Base-by-base conservation (phyloP, 2,888 invertebrate species). In the Polydrusus pterygomalis region DNA sequence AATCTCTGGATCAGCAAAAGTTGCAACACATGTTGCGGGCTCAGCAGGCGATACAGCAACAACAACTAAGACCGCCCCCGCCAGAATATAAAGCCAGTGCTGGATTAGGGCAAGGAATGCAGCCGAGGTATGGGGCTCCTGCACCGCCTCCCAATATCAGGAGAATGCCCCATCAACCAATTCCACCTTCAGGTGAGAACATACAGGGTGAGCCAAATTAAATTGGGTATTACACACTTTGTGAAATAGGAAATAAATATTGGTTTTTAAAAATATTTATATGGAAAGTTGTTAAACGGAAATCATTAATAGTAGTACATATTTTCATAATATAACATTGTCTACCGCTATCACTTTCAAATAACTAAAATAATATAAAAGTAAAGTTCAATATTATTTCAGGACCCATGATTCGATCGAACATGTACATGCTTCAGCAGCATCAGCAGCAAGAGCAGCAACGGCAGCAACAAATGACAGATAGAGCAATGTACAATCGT, bases 31-130 rank as follows among this genome's bases (percentile, higher is more conserved):
- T 91, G 89, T 81, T 91, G 80, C 87, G 90, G 30, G 89, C 90
- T 13, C 91, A 91, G 81, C 81, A 90, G 80, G 70, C 86, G 85
- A 76, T 90, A 67, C 89, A 89, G 20, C 91, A 91, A 81, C 91
- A 91, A 62, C 85, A 78, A 80, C 80, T 82, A 74, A 81, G 94
- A 68, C 94, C 95, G 34, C 96, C 96, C 20, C 96, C 96, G 51
- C 96, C 96, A 1, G 96, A 96, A 87, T 96, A 96, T 88, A 96
- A 95, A 87, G 91, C 93, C 8, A 83, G 90, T 89, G 81, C 93
- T 88, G 88, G 90, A 6, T 86, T 85, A 87, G 88, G 83, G 85
- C 87, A 87, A 75, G 84, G 84, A 2, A 82, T 86, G 81, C 86
- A 84, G 77, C 85, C 86, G 6, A 81, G 87, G 56, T 87, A 90